Percentiles rank a stretch among this genome's conserved stretches.
phyloP scores from a whole-genome alignment of 2,888 invertebrate genomes.

The Operophtera brumata region DNA sequence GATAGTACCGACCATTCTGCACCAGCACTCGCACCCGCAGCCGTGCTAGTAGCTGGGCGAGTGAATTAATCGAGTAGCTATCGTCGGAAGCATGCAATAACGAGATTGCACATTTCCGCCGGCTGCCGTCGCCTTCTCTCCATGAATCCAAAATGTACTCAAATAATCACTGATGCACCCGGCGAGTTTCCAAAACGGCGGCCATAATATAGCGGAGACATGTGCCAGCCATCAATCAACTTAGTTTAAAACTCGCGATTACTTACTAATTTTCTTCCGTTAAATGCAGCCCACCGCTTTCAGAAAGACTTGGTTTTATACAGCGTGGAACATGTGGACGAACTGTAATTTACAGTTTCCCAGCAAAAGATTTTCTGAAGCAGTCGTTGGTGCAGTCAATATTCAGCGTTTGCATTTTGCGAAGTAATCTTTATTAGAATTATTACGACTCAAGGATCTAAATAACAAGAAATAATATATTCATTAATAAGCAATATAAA shows the following conservation, averaged over 20 bases:
- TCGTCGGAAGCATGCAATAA: constrained; percentile 42
- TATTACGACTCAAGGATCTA: too few relatives aligned
- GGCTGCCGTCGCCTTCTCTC: constrained; percentile 14
- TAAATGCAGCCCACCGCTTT: too few relatives aligned
- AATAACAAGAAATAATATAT: too few relatives aligned
- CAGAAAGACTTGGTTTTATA: neutral
- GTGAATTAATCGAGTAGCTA: neutral
- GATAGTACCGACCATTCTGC: neutral
- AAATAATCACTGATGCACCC: constrained; percentile 17
- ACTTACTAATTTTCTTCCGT: neutral
- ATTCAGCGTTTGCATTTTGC: neutral
- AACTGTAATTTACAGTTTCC: constrained; percentile 13
- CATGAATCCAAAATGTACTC: constrained; percentile 27
- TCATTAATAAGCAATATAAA: too few relatives aligned
- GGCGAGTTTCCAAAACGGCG: neutral
- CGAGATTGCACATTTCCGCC: constrained; percentile 50
- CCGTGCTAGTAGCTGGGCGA: constrained; percentile 2
- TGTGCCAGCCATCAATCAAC: too few relatives aligned
- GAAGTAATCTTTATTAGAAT: too few relatives aligned
- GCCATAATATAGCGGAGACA: neutral
- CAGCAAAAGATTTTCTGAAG: constrained; percentile 2
- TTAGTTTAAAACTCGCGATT: too few relatives aligned
- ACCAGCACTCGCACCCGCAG: neutral
- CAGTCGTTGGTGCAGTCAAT: constrained; percentile 7
- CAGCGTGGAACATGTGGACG: constrained; percentile 1